Conservation (phyloP, 2,888 invertebrate genomes). For the Bhutanitis thaidina region DNA sequence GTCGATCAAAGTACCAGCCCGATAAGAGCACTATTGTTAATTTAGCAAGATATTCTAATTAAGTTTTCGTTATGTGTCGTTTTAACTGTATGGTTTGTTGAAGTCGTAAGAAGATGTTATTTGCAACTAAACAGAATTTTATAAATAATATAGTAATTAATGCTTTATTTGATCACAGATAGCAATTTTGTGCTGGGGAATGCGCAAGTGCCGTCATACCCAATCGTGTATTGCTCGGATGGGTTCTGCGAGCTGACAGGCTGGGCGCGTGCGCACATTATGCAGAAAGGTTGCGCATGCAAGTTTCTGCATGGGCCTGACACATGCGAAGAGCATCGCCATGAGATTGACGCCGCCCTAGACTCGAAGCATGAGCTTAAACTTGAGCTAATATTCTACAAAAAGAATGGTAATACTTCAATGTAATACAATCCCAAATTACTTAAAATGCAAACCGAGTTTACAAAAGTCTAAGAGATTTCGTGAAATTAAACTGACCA, state of each 20-base stretch:
- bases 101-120: no score
- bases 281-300: constrained; percentile 98
- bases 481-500: no score
- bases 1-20: no score
- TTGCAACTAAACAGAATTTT: no score
- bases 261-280: constrained; percentile 95
- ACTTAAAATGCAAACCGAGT: no score
- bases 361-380: constrained; percentile 95
- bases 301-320: constrained; percentile 96
- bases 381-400: constrained; percentile 96
- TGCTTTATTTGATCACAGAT: constrained; percentile 79
- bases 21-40: no score
- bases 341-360: constrained; percentile 93
- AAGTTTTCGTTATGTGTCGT: no score
- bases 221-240: constrained; percentile 97
- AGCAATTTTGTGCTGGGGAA: constrained; percentile 98
- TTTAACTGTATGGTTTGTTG: no score
- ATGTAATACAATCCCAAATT: no score
- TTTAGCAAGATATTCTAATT: no score
- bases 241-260: constrained; percentile 98
- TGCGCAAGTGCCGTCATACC: constrained; percentile 94
- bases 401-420: constrained; percentile 87
- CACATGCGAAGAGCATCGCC: constrained; percentile 92
- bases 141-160: no score
- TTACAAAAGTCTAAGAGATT: no score